phyloP scores from a whole-genome alignment of 2,888 invertebrate genomes.

The Amphimallon solstitiale region DNA sequence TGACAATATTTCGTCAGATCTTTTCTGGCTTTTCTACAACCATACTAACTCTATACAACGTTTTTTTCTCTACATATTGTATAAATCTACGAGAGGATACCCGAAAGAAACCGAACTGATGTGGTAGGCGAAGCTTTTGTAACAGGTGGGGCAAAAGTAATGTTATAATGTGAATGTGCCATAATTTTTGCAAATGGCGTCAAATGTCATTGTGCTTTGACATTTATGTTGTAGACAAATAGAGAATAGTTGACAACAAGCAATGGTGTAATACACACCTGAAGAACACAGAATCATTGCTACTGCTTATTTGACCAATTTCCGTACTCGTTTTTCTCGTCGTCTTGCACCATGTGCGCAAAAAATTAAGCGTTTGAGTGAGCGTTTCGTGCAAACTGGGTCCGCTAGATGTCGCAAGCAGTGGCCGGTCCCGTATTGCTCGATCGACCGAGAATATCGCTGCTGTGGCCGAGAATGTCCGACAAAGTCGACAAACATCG shows the following conservation, averaged over 20 bases:
- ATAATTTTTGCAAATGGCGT: too few relatives aligned
- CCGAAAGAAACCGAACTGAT: too few relatives aligned
- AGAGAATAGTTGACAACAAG: slow-evolving; percentile 26
- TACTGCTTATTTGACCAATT: slow-evolving; percentile 26
- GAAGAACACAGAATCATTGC: slow-evolving; percentile 34
- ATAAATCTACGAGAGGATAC: too few relatives aligned
- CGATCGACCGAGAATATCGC: slow-evolving; percentile 42
- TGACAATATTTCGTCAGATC: too few relatives aligned
- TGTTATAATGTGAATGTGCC: too few relatives aligned
- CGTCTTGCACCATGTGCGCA: too few relatives aligned
- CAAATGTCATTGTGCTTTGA: too few relatives aligned
- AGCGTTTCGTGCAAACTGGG: slow-evolving; percentile 32
- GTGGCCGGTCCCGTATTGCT: slow-evolving; percentile 22
- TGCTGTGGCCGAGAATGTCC: slow-evolving; percentile 40
- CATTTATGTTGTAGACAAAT: slow-evolving; percentile 16
- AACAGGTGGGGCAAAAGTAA: not conserved
- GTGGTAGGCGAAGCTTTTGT: too few relatives aligned
- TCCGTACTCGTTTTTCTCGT: slow-evolving; percentile 34
- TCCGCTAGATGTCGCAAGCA: slow-evolving; percentile 9
- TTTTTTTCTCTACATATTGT: too few relatives aligned
- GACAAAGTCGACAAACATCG: slow-evolving; percentile 29
- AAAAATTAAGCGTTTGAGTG: too few relatives aligned
- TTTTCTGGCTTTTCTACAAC: too few relatives aligned
- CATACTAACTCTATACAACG: too few relatives aligned
- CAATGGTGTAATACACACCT: slow-evolving; percentile 36